phyloP scores from a whole-genome alignment of 1,140 invertebrate genomes.

The Drosophila melanica region DNA sequence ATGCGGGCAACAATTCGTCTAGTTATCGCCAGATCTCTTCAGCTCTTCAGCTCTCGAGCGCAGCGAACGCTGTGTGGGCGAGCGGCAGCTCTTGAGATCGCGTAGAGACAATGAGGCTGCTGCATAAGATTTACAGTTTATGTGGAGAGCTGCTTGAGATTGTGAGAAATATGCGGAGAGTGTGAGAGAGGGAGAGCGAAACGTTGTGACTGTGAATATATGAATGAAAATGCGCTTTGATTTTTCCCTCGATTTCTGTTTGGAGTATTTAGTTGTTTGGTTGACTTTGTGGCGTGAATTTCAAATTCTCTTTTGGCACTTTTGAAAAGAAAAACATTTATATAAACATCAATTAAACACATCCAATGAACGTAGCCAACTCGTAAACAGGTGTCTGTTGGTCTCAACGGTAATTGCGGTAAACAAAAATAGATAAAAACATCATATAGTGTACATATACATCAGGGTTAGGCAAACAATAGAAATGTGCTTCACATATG shows the following conservation, averaged over 20 bases:
- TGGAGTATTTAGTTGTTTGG: conserved; percentile 59
- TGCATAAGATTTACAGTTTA: conserved; percentile 18
- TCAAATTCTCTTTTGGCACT: conserved; percentile 61
- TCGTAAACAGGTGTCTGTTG: conserved; percentile 68
- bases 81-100: conserved; percentile 32
- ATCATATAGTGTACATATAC: conserved; percentile 19
- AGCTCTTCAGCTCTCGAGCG: conserved; percentile 25
- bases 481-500: conserved; percentile 51
- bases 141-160: conserved; percentile 11
- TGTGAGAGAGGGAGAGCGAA: neutral
- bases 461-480: conserved; percentile 22
- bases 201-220: conserved; percentile 16
- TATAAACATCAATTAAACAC: conserved; percentile 32
- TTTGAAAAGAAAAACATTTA: conserved; percentile 35
- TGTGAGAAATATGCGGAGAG: neutral
- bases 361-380: conserved; percentile 1
- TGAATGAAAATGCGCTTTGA: conserved; percentile 47
- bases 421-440: conserved; percentile 67
- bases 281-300: conserved; percentile 74
- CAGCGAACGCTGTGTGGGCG: conserved; percentile 32
- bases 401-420: conserved; percentile 47
- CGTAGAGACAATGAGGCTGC: conserved; percentile 24
- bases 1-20: conserved; percentile 23
- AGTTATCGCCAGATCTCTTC: conserved; percentile 34
- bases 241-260: conserved; percentile 49